Conservation (phyloP, 2,797 vertebrate species). For the Poecile montanus region DNA sequence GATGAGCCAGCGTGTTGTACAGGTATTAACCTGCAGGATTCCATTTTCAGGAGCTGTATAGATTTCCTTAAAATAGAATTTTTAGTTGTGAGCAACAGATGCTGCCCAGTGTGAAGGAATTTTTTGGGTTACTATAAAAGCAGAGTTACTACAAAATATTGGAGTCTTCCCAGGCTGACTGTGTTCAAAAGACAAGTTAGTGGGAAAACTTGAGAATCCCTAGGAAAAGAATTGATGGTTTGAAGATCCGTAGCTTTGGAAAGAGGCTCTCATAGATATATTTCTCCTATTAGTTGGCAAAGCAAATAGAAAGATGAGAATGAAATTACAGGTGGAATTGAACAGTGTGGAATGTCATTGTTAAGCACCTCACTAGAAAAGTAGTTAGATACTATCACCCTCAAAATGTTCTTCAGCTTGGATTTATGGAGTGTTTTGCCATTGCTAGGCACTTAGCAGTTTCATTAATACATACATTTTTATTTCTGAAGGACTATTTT, state of each 20-base stretch:
- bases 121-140: not conserved
- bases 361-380: not conserved
- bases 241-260: not conserved
- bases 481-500: conserved; percentile 88
- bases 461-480: rapidly evolving
- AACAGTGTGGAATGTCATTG: not conserved
- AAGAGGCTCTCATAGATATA: not conserved
- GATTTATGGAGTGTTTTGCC: not conserved
- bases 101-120: not conserved
- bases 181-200: not conserved
- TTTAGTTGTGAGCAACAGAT: not conserved
- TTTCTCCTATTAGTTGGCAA: not conserved
- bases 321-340: not conserved
- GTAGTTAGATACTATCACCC: not conserved
- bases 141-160: not conserved
- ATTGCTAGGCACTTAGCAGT: not conserved
- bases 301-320: not conserved
- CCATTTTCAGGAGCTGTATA: not conserved
- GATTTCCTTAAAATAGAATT: not conserved
- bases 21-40: not conserved
- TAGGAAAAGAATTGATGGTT: not conserved
- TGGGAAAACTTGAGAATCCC: not conserved
- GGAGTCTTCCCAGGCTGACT: not conserved
- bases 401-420: not conserved
- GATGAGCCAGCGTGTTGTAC: not conserved